Evolutionary conservation across 2,797 vertebrate species (phyloP), one percentile per base, ranked within the genome.

Genomic region (Pseudopleuronectes americanus): DNA sequence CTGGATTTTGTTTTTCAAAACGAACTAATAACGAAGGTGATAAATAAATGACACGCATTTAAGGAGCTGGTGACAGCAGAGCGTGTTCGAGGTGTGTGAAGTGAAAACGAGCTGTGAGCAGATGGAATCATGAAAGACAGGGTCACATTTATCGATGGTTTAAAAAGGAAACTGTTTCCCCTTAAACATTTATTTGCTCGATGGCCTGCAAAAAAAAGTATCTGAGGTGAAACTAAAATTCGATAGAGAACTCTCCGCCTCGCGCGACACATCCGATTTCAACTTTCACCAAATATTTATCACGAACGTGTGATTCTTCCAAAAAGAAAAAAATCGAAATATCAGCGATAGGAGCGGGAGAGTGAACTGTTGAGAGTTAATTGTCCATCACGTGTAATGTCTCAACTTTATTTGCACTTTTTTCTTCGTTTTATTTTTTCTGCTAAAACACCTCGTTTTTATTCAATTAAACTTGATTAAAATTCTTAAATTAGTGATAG

Each of bases 251-350:
- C 26, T 51, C 31, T 5, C 19, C 36, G 28, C 28, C 6, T 26
- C 1, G 0, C 41, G 55, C n/a, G 43, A 62, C 24, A n/a, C 12
- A 71, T 57, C 64, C n/a, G 58, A 26, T 23, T n/a, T 24, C 28
- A 8, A 7, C 26, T 19, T 23, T 17, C 1, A 48, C 19, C 2
- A 51, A 36, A 49, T 33, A 22, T 70, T 17, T 16, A 3, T 19
- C 16, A 24, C 33, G 14, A 59, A 3, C 24, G 7, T 54, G 0
- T 24, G 14, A 33, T 58, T 21, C 10, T 51, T 4, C 4, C 19
- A 17, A 38, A 75, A 14, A 38, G 3, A 33, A 19, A 4, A 3
- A 62, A 56, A 76, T 70, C 14, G 52, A 70, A 77, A 65, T 21
- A 28, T 51, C 8, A 43, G 2, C 8, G 19, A n/a, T 17, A 5